Evolutionary conservation across 2,797 vertebrate species (phyloP).

Genomic region (Hirundo rustica): DNA sequence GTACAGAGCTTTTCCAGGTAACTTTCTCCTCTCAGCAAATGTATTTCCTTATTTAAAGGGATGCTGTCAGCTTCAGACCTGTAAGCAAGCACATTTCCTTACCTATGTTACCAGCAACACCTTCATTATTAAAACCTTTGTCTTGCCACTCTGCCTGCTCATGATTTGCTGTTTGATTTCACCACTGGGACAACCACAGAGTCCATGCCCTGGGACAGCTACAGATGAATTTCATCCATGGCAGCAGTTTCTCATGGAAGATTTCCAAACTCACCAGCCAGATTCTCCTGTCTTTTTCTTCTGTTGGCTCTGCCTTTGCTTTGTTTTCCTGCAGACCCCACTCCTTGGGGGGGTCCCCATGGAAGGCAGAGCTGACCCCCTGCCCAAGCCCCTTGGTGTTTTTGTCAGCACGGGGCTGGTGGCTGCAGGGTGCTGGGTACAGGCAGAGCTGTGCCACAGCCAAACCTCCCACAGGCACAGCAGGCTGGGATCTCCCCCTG

Average conservation of each 20-base stretch:
- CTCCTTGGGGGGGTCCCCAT: not conserved
- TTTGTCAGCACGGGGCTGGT: rapidly evolving
- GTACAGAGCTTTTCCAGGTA: slow-evolving; percentile 54
- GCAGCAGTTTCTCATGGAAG: not conserved
- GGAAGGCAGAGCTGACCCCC: not conserved
- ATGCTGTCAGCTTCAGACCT: slow-evolving; percentile 58
- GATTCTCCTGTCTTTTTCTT: not conserved
- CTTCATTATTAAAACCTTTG: slow-evolving; percentile 68
- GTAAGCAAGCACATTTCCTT: slow-evolving; percentile 70
- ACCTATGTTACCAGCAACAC: slow-evolving; percentile 68
- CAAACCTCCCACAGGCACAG: not conserved
- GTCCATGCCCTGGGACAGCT: not conserved
- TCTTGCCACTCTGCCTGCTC: not conserved
- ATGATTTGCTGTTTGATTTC: not conserved
- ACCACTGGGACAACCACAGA: not conserved
- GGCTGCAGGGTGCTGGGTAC: rapidly evolving
- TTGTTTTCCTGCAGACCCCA: not conserved
- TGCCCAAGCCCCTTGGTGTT: not conserved
- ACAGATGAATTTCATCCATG: not conserved
- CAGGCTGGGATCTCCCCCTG: not conserved
- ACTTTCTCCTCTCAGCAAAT: slow-evolving; percentile 37
- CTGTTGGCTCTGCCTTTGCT: not conserved
- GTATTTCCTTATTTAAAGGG: slow-evolving; percentile 65
- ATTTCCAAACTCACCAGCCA: not conserved
- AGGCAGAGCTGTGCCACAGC: not conserved